Percentiles rank a stretch among this genome's conserved stretches.
Conservation (phyloP, 1,140 invertebrate genomes). For the Drosophila busckii region DNA sequence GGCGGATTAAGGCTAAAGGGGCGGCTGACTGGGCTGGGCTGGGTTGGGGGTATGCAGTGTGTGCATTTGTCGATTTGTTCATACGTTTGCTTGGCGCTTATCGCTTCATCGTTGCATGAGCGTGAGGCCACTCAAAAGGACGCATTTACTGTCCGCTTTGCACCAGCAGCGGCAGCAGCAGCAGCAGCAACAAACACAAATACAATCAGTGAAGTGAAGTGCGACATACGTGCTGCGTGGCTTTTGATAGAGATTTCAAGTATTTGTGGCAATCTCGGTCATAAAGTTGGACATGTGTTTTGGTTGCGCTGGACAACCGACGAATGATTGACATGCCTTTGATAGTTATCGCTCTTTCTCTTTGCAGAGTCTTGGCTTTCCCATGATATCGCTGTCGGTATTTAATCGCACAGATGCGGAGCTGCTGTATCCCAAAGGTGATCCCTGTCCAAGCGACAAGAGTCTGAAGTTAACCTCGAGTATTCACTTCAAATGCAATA, state of each 20-base stretch:
- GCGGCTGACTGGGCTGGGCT: not conserved
- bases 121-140: slow-evolving; percentile 32
- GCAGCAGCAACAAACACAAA: slow-evolving; percentile 7
- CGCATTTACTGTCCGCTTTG: slow-evolving; percentile 10
- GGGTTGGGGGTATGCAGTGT: no score
- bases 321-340: slow-evolving; percentile 7
- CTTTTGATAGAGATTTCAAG: slow-evolving; percentile 55
- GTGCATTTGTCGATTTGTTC: no score
- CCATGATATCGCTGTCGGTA: slow-evolving; percentile 58
- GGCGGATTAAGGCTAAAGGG: no score
- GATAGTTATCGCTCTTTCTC: not conserved
- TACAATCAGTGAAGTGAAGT: not conserved
- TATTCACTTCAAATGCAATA: slow-evolving; percentile 79
- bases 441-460: slow-evolving; percentile 78
- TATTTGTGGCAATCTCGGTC: slow-evolving; percentile 70
- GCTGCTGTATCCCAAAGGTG: slow-evolving; percentile 79
- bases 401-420: slow-evolving; percentile 65
- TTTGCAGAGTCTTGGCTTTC: slow-evolving; percentile 80
- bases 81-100: slow-evolving; percentile 18
- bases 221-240: slow-evolving; percentile 41
- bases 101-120: slow-evolving; percentile 25
- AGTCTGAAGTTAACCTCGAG: slow-evolving; percentile 72
- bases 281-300: slow-evolving; percentile 43
- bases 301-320: slow-evolving; percentile 8
- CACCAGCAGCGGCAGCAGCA: not conserved